Evolutionary conservation across 1,140 invertebrate genomes (phyloP), one percentile per base, ranked within the genome.

Genomic region (Magallana gigas): DNA sequence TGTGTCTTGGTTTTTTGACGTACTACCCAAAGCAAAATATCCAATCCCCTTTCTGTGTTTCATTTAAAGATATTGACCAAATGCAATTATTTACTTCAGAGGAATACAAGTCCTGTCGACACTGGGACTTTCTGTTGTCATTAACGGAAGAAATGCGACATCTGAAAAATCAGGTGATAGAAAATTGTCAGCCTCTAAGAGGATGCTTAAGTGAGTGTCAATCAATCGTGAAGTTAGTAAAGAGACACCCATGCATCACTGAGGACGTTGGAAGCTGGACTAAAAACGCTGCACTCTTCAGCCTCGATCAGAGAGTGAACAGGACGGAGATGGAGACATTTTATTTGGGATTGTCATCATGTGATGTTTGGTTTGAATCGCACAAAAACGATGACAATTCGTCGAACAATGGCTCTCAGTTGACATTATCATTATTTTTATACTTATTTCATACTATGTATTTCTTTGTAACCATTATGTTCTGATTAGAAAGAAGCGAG

Each of bases 1-100:
- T 92, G 92, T 92, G 92, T 64, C 90, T 85, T 57, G 90, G 90
- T 5, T 92, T 92, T 57, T 60, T 92, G 4, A 92, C 88, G 0
- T 91, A 89, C 60, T 92, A 91, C 58, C 92, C 92, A 18, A 57
- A 68, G 71, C 56, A 88, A 62, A 90, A 89, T 80, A 87, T 90
- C 16, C 23, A 60, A 14, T 0, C 1, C 0, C n/a, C 86, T 9
- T n/a, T 11, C 0, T 91, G 91, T 83, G 9, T 80, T n/a, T 56
- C 85, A 2, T 89, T 80, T 85, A 87, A 87, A 83, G 86, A 58
- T 4, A 36, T 92, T 83, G 87, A 87, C 16, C 23, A 12, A 57
- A 36, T 64, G 23, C n/a, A 84, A 83, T n/a, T 91, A 4, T 86
- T 23, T 81, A 16, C 36, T n/a, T 56, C 80, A 16, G 11, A 48